These are phyloP conservation scores for Chrysopa pallens DNA, from an alignment of 1,140 invertebrate species.

Conservation along the genomic window DNA sequence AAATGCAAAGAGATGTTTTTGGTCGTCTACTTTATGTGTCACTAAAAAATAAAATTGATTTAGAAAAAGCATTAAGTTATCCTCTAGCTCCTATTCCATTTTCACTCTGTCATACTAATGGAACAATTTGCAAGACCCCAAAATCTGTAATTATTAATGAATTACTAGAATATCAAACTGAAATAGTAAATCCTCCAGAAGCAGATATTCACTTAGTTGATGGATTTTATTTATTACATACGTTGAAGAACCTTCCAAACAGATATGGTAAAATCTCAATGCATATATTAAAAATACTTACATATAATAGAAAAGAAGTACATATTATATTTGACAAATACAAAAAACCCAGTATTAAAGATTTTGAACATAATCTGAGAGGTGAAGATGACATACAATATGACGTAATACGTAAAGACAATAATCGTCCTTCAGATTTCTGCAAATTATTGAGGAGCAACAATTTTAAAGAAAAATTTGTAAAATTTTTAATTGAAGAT, in stretches of 20 bases:
- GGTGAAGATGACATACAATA: constrained; percentile 7
- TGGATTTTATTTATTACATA: no score
- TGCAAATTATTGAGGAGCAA: constrained; percentile 7
- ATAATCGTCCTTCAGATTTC: constrained; percentile 8
- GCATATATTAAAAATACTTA: constrained; percentile 2
- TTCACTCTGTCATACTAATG: constrained; percentile 6
- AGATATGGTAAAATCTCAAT: neutral
- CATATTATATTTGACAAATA: constrained; percentile 9
- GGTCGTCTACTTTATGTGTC: no score
- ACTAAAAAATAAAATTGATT: neutral
- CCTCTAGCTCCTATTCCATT: constrained; percentile 5
- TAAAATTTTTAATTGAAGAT: constrained; percentile 2
- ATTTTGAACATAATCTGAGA: constrained; percentile 11
- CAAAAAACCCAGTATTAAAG: constrained; percentile 13
- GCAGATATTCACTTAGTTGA: no score
- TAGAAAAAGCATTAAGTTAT: constrained; percentile 6
- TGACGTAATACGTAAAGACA: constrained; percentile 6
- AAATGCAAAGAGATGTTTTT: no score
- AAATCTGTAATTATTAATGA: no score
- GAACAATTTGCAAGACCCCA: constrained; percentile 6
- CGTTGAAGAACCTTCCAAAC: no score
- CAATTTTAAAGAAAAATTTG: constrained; percentile 4
- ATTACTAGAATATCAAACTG: no score
- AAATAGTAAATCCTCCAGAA: no score
- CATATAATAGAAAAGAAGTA: constrained; percentile 4